Percentiles rank a stretch among this genome's conserved stretches.
Conservation (phyloP, 2,113 vertebrate genomes). For the Bujurquina vittata region DNA sequence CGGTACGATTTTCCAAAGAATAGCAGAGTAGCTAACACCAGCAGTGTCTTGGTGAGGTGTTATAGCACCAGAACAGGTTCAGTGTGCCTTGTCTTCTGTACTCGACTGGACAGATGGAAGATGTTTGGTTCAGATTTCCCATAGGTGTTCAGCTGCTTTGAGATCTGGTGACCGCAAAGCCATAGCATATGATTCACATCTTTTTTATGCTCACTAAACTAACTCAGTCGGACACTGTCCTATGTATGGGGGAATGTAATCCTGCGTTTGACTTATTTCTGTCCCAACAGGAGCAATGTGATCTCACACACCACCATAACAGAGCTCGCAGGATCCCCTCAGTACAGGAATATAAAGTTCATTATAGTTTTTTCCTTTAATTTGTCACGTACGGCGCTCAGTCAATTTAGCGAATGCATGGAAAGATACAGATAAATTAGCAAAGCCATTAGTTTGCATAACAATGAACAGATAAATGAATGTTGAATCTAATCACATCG, state of each 20-base stretch:
- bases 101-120: background rate
- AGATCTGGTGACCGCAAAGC: background rate
- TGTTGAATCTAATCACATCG: no score
- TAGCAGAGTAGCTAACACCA: background rate
- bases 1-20: background rate
- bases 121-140: background rate
- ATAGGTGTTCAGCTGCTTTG: background rate
- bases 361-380: background rate
- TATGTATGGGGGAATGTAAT: background rate
- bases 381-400: background rate
- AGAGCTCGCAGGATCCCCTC: no score
- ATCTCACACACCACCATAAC: background rate
- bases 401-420: background rate
- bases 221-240: background rate
- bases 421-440: background rate
- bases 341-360: background rate
- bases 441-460: background rate
- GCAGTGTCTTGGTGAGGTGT: background rate
- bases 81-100: background rate
- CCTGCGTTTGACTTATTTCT: no score
- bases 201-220: background rate
- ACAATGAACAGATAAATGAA: background rate
- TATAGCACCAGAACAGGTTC: background rate
- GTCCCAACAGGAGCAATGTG: no score
- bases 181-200: background rate